phyloP scores from a whole-genome alignment of 2,113 vertebrate genomes.

The Apeltes quadracus region DNA sequence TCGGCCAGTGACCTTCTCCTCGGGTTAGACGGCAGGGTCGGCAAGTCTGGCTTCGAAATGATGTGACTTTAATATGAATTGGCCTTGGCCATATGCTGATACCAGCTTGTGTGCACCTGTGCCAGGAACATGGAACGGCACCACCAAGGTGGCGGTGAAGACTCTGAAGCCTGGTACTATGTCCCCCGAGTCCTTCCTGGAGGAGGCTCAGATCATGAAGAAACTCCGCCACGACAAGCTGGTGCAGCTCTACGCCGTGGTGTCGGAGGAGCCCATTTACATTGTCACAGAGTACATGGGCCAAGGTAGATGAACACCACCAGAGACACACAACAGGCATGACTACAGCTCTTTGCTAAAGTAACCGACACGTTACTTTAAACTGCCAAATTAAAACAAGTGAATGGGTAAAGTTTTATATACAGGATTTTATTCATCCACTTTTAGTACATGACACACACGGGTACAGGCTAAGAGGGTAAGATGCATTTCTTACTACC shows the following conservation, averaged over 20 bases:
- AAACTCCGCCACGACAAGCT: slow-evolving; percentile 96
- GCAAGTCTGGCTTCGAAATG: slow-evolving; percentile 13
- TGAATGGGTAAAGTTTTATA: no score
- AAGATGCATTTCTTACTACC: neutral
- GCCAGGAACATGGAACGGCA: slow-evolving; percentile 96
- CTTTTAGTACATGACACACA: neutral
- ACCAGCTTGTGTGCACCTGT: neutral
- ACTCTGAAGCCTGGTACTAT: slow-evolving; percentile 97
- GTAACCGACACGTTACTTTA: neutral
- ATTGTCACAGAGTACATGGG: slow-evolving; percentile 98
- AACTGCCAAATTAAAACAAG: neutral
- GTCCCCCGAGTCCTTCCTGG: slow-evolving; percentile 97
- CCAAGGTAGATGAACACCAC: slow-evolving; percentile 83
- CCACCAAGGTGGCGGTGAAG: slow-evolving; percentile 99
- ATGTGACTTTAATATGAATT: slow-evolving; percentile 6
- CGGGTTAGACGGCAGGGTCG: neutral
- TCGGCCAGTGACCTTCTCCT: neutral
- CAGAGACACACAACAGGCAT: neutral
- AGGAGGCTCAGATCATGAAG: slow-evolving; percentile 99
- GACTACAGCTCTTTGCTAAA: neutral
- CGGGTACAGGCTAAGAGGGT: neutral
- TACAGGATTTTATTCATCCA: neutral
- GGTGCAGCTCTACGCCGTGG: slow-evolving; percentile 97
- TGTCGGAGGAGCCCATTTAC: slow-evolving; percentile 98
- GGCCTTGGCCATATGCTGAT: slow-evolving; percentile 20